A percentile compares a stretch with the other conserved stretches of the same genome.
Conservation (phyloP, 2,797 vertebrate genomes). For the Esox lucius region DNA sequence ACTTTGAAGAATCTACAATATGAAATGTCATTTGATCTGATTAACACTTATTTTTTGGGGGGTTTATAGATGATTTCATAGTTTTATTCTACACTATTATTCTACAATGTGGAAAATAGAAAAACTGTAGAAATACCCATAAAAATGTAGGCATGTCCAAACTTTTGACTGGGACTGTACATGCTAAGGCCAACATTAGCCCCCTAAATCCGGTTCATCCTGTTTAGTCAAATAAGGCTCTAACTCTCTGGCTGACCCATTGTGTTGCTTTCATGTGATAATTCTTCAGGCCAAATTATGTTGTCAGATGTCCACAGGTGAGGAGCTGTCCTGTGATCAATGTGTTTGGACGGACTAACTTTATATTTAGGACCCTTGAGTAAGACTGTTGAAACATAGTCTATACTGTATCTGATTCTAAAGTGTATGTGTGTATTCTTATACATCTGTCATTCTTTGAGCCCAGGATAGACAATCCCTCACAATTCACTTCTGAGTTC, state of each 20-base stretch:
- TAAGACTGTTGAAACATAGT: neutral
- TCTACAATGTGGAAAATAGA: no score
- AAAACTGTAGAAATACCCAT: no score
- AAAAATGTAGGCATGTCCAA: no score
- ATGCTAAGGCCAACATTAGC: neutral
- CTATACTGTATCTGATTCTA: neutral
- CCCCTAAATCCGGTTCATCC: neutral
- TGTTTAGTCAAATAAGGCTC: neutral
- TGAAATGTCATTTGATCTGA: no score
- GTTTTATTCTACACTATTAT: no score
- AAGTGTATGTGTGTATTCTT: neutral
- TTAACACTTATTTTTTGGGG: no score
- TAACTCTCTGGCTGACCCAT: neutral
- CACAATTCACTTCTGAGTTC: constrained; percentile 39
- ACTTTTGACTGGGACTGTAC: neutral
- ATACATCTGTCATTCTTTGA: constrained; percentile 6
- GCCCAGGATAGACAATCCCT: constrained; percentile 26
- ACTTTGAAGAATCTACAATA: no score
- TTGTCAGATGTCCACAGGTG: neutral
- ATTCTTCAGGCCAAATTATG: neutral
- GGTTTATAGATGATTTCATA: no score
- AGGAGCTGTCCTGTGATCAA: neutral
- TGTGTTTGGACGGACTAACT: neutral
- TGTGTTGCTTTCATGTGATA: neutral
- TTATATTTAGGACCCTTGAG: neutral